Percentiles rank a stretch among this genome's conserved stretches.
Conservation (phyloP, 2,797 vertebrate genomes). For the Picus viridis region DNA sequence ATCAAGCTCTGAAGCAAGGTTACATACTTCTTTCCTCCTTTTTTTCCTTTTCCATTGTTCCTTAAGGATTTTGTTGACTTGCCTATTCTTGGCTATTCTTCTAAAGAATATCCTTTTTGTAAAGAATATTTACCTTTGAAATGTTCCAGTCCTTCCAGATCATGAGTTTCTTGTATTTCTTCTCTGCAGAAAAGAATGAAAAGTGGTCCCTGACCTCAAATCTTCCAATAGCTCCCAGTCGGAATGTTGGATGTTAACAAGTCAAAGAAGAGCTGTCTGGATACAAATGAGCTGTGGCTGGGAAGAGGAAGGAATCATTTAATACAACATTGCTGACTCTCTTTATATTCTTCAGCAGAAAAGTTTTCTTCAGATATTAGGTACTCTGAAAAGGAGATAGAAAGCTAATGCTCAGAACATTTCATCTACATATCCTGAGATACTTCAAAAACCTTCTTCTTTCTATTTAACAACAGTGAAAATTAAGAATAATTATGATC, state of each 20-base stretch:
- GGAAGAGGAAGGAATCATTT: neutral
- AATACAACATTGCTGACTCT: neutral
- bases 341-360: neutral
- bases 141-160: neutral
- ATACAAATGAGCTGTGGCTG: neutral
- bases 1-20: neutral
- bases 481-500: neutral
- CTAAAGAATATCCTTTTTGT: neutral
- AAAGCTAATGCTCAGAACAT: neutral
- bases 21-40: neutral
- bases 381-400: accelerated
- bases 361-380: neutral
- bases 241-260: neutral
- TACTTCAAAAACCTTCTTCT: neutral
- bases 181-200: neutral
- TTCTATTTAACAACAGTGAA: neutral
- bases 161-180: neutral
- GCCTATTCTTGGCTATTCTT: neutral
- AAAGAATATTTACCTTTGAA: neutral
- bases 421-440: neutral
- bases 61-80: neutral
- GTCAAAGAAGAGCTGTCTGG: neutral
- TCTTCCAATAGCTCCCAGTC: neutral
- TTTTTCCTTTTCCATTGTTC: neutral
- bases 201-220: neutral